A percentile compares a stretch with the other conserved stretches of the same genome.
Conservation (phyloP, 2,797 vertebrate genomes). For the Helicolenus hilgendorfi region DNA sequence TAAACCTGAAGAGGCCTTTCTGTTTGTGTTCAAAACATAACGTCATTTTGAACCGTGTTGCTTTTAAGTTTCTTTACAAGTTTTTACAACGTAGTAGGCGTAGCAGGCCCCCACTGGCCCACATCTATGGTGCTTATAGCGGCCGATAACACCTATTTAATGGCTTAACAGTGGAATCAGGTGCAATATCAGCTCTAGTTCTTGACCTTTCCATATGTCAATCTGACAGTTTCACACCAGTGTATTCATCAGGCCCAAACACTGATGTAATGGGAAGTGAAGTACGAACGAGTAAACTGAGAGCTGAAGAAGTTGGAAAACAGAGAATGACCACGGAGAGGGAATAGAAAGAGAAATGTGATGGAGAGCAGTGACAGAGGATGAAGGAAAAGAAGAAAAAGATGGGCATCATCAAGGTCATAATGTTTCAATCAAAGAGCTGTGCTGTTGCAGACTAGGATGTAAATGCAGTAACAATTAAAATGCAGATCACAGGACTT, state of each 20-base stretch:
- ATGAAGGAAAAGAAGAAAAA: not conserved
- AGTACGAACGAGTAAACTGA: not conserved
- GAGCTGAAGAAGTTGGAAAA: not conserved
- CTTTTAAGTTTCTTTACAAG: too few relatives aligned
- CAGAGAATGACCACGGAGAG: not conserved
- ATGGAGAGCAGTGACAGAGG: not conserved
- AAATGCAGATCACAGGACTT: constrained; percentile 75
- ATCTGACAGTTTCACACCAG: not conserved
- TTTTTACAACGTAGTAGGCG: too few relatives aligned
- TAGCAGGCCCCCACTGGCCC: too few relatives aligned
- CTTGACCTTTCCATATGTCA: constrained; percentile 1
- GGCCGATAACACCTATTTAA: not conserved
- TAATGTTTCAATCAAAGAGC: constrained; percentile 41
- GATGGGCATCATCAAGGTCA: constrained; percentile 51
- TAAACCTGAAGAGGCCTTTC: too few relatives aligned
- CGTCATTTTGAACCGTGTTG: not conserved
- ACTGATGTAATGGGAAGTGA: not conserved
- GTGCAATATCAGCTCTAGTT: not conserved
- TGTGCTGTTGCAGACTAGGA: constrained; percentile 48
- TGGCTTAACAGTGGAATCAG: not conserved
- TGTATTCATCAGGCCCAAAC: not conserved
- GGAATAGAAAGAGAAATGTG: not conserved
- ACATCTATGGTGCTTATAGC: too few relatives aligned
- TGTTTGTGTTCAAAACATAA: too few relatives aligned
- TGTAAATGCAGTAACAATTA: constrained; percentile 68